Percentiles rank a stretch among this genome's conserved stretches.
phyloP scores from a whole-genome alignment of 35 echinoderm and acorn worm genomes.

The Amphiura filiformis region DNA sequence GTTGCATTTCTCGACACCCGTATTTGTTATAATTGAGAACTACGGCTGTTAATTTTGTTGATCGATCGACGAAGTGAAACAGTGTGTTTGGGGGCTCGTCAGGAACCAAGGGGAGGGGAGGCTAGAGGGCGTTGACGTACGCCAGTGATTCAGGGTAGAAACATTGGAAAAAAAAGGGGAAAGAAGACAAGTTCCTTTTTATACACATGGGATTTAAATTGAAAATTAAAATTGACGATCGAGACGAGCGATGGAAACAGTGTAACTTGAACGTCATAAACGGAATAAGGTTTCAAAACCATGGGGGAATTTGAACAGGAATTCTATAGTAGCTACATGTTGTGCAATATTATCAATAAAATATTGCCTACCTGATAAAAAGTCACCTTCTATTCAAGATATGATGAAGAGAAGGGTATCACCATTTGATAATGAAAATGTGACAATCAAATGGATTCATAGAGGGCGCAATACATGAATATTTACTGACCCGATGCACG shows the following conservation, averaged over 20 bases:
- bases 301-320: neutral
- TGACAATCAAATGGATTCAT: too few species aligned
- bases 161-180: neutral
- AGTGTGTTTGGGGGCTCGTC: too few species aligned
- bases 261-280: constrained; percentile 1
- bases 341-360: neutral
- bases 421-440: too few species aligned
- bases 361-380: neutral
- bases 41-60: too few species aligned
- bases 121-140: neutral
- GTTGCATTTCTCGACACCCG: too few species aligned
- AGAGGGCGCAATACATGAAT: too few species aligned
- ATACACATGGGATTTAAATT: neutral
- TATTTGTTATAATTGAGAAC: too few species aligned
- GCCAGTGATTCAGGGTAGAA: neutral
- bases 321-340: neutral
- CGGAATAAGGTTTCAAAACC: neutral
- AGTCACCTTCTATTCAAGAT: neutral
- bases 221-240: constrained; percentile 1
- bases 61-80: too few species aligned
- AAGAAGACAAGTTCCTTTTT: neutral
- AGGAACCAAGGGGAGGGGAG: neutral
- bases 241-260: neutral
- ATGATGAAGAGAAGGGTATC: too few species aligned
- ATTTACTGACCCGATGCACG: too few species aligned